Evolutionary conservation across 2,113 vertebrate species (phyloP).

Genomic region (Cathartes aura): DNA sequence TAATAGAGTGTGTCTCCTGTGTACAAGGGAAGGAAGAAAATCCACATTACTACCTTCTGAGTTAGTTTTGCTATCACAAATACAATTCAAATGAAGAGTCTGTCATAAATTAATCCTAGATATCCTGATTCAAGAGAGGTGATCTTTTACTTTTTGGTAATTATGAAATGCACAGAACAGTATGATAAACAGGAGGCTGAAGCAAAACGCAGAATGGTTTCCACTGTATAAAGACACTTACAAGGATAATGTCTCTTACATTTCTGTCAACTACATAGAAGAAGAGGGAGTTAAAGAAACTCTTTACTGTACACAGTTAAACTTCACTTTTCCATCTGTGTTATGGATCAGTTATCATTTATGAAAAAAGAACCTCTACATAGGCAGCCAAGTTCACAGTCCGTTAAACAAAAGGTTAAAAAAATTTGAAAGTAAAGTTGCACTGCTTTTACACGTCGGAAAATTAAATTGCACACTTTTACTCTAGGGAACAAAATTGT

Average conservation of each 20-base stretch:
- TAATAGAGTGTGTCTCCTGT: constrained; percentile 93
- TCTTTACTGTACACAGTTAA: not conserved
- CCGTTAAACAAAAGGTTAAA: not conserved
- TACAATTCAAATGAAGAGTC: not conserved
- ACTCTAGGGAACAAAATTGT: not conserved
- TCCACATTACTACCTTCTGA: not conserved
- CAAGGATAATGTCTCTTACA: not conserved
- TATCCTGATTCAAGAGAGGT: not conserved
- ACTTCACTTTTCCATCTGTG: not conserved
- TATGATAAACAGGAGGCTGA: not conserved
- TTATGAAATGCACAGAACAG: not conserved
- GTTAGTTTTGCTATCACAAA: not conserved
- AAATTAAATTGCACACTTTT: not conserved
- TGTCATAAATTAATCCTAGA: not conserved
- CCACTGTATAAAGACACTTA: not conserved
- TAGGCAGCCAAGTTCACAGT: not conserved
- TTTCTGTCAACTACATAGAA: not conserved
- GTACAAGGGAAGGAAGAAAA: not conserved
- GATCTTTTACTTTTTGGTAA: not conserved
- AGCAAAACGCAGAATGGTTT: not conserved
- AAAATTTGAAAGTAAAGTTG: not conserved
- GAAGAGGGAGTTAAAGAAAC: not conserved
- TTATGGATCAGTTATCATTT: not conserved
- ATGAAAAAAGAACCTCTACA: not conserved
- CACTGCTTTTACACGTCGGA: not conserved